Base-by-base conservation (phyloP, 2,888 invertebrate genomes). In the Ceriagrion tenellum region DNA sequence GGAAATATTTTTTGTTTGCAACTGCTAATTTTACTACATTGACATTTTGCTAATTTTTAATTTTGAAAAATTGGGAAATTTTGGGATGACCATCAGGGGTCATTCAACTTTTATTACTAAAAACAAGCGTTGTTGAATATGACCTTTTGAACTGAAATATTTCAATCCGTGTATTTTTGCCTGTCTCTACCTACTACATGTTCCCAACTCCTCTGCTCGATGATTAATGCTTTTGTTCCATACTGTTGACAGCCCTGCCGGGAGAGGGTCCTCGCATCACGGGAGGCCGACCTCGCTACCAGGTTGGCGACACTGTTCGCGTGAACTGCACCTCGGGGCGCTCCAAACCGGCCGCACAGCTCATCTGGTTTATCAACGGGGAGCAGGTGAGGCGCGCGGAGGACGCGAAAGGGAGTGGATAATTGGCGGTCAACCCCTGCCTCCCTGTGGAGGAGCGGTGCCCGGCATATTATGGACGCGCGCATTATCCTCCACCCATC, bases 291-390 rank as follows among this genome's bases (percentile, higher is more conserved):
- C 98, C 98, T 35, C 98, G 98, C 95, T 99, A 99, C 97, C 98
- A 98, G 97, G 98, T 98, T 96, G 98, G 98, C 26, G 99, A 99
- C 96, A 97, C 98, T 93, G 98, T 99, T 63, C 98, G 98, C 96
- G 98, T 99, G 96, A 99, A 98, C 97, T 99, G 99, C 97, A 98
- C 98, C 13, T 98, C 99, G 74, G 98, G 98, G 30, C 97, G 98
- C 96, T 99, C 99, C 90, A 98, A 98, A 96, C 99, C 99, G 13
- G 98, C 98, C 26, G 98, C 98, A 95, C 98, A 98, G 96, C 98
- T 99, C 95, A 98, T 98, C 96, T 99, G 99, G 99, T 98, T 98
- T 97, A 98, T 99, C 97, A 99, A 99, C 97, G 98, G 98, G 55
- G 98, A 98, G 96, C 98, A 98, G 96, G 98, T 97, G 96, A 96